Conservation (phyloP, 2,888 invertebrate species). For the Drosophila parthenogenetica region DNA sequence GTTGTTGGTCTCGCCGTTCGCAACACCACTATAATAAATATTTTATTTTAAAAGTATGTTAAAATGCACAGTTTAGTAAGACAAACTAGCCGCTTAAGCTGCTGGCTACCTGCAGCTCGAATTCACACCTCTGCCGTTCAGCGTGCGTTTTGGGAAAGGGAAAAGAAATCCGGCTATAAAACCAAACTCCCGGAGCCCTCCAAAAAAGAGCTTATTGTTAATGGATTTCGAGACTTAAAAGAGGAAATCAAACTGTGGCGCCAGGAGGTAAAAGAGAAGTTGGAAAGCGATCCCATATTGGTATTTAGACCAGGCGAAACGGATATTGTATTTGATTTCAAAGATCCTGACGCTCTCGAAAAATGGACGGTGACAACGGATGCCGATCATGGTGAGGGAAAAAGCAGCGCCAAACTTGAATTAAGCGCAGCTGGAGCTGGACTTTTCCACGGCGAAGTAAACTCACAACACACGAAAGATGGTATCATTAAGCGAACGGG, state of each 20-base stretch:
- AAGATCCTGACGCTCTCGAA: conserved; percentile 87
- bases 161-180: conserved; percentile 84
- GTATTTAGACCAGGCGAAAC: conserved; percentile 88
- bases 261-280: conserved; percentile 88
- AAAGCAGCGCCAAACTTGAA: conserved; percentile 89
- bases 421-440: conserved; percentile 89
- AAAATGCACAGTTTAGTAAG: conserved; percentile 58
- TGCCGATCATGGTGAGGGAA: conserved; percentile 92
- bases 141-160: conserved; percentile 83
- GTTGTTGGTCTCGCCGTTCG: conserved; percentile 37
- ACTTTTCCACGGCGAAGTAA: conserved; percentile 90
- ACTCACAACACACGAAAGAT: conserved; percentile 91
- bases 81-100: conserved; percentile 47
- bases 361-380: conserved; percentile 92
- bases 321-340: conserved; percentile 91
- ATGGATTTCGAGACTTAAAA: conserved; percentile 89
- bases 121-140: conserved; percentile 80
- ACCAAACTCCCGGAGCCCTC: conserved; percentile 82
- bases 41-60: conserved; percentile 34
- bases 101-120: conserved; percentile 35
- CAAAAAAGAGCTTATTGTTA: conserved; percentile 86
- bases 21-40: conserved; percentile 5
- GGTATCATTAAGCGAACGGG: conserved; percentile 92
- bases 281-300: conserved; percentile 88
- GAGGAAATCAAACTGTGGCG: conserved; percentile 88